Evolutionary conservation across 2,113 vertebrate species (phyloP), one percentile per base, ranked within the genome.

Genomic region (Chelonoidis abingdonii): DNA sequence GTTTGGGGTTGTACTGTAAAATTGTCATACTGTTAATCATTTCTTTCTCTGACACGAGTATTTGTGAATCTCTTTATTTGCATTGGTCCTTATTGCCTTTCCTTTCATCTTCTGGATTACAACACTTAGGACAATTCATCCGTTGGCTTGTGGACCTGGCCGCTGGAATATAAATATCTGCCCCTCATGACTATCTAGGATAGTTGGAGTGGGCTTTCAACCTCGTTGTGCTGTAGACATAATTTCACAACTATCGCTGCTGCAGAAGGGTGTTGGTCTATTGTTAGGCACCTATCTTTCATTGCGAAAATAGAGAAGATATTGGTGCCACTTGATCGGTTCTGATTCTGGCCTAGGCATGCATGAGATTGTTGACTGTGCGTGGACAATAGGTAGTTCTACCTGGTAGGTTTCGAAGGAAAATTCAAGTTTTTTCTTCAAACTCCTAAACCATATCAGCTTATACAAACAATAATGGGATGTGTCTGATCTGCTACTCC

Each of bases 151-250:
- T 80, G 19, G 50, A 50, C 75, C 24, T 38, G 9, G 4, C 38
- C 8, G 10, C 10, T 7, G 44, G 59, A 86, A 80, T 53, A 81
- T 2, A 54, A 78, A 81, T 80, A 49, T 2, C 4, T 88, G 38
- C 1, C 19, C 69, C 31, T 94, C 88, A 17, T 62, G 24, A 78
- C 13, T 81, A 49, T 87, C 89, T 89, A 44, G 87, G 1, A 49
- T 25, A 35, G 35, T 0, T 0, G 35, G 0, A 14, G 17, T 76
- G 65, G 5, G 22, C 4, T 76, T 35, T 35, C 31, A 65, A 14
- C 9, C 25, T 69, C 27, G 21, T 3, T 65, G 13, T 25, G 5
- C 3, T 72, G 2, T 47, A 27, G 11, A 4, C 38, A 76, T 5
- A 0, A 91, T 94, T 94, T 94, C 44, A 62, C 16, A 86, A n/a